Conservation (phyloP, 1,140 invertebrate species). For the Lepidurus apus region DNA sequence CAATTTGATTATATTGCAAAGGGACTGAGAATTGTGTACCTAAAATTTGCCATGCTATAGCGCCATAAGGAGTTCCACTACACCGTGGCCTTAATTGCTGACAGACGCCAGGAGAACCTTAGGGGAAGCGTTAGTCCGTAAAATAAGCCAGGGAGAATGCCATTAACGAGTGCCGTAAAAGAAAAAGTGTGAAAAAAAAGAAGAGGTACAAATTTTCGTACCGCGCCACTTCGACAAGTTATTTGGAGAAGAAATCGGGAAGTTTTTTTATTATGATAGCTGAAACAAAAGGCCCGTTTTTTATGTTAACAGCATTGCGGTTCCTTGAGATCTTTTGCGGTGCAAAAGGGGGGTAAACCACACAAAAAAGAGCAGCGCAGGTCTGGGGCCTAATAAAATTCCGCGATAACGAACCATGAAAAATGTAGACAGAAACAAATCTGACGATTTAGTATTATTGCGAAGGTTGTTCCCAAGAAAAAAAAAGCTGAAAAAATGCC, state of each 20-base stretch:
- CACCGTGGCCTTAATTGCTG: slow-evolving; percentile 22
- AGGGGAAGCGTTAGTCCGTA: slow-evolving; percentile 2
- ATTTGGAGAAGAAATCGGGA: slow-evolving; percentile 9
- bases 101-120: not conserved
- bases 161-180: slow-evolving; percentile 15
- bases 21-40: too few relatives aligned
- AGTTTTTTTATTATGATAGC: not conserved
- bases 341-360: not conserved
- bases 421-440: not conserved
- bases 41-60: too few relatives aligned
- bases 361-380: not conserved
- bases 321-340: not conserved
- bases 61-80: too few relatives aligned
- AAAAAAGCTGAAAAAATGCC: not conserved
- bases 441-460: slow-evolving; percentile 1
- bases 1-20: too few relatives aligned
- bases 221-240: slow-evolving; percentile 17
- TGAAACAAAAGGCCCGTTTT: slow-evolving; percentile 14
- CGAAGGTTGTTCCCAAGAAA: not conserved
- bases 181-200: not conserved
- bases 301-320: slow-evolving; percentile 15
- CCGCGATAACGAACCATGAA: slow-evolving; percentile 2
- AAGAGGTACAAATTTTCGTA: slow-evolving; percentile 2
- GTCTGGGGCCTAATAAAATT: slow-evolving; percentile 1
- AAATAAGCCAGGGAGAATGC: slow-evolving; percentile 11